A percentile compares a stretch with the other conserved stretches of the same genome.
Evolutionary conservation across 2,113 vertebrate genomes (phyloP).

Genomic region (Silurus meridionalis): DNA sequence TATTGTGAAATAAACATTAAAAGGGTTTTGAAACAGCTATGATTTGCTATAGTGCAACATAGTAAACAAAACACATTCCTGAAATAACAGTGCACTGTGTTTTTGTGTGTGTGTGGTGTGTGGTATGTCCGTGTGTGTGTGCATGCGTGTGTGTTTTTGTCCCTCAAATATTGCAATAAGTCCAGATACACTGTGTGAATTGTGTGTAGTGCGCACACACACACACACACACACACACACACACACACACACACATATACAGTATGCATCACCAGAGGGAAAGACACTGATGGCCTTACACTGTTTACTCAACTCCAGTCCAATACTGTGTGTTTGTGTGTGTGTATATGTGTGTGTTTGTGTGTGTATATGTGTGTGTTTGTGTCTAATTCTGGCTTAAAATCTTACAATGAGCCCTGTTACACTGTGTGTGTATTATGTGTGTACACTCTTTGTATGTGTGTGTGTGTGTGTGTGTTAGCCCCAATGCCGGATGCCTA

Average conservation of each 20-base stretch:
- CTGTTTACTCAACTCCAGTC: no score
- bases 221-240: no score
- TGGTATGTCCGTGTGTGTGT: conserved; percentile 19
- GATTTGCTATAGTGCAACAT: no score
- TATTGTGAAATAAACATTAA: no score
- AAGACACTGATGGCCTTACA: no score
- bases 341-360: conserved; percentile 10
- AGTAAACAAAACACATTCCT: no score
- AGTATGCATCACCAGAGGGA: no score
- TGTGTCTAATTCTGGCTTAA: background rate
- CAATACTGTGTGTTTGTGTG: background rate
- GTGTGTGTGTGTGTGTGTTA: conserved; percentile 8
- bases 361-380: conserved; percentile 11
- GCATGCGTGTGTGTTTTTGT: background rate
- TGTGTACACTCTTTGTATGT: conserved; percentile 1
- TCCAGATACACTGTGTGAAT: background rate
- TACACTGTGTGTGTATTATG: background rate
- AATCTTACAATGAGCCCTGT: background rate
- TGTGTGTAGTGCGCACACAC: background rate
- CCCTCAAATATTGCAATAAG: no score
- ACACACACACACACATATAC: no score
- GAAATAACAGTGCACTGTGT: no score
- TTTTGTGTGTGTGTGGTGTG: background rate
- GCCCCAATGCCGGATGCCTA: background rate
- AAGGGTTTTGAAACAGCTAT: no score